Evolutionary conservation across 2,888 invertebrate species (phyloP).

Genomic region (Epirrhoe alternata): DNA sequence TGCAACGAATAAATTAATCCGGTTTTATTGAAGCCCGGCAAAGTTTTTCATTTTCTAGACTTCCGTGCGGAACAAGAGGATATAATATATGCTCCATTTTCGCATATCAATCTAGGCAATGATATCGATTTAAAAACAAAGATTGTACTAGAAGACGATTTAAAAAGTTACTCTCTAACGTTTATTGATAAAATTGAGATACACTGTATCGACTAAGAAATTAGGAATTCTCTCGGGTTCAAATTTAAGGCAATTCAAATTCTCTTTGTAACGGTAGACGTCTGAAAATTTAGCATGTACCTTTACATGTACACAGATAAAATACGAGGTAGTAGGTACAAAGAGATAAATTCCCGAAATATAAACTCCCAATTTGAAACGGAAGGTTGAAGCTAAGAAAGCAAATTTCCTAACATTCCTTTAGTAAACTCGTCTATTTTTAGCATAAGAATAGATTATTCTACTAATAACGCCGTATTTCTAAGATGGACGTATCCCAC

Average conservation of each 20-base stretch:
- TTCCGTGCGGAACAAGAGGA: slow-evolving; percentile 33
- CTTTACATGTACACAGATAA: not conserved
- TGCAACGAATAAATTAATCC: slow-evolving; percentile 56
- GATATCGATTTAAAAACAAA: not conserved
- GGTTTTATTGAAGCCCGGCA: slow-evolving; percentile 47
- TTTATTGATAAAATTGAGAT: no score
- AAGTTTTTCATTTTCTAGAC: slow-evolving; percentile 45
- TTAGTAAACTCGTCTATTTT: not conserved
- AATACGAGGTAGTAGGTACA: not conserved
- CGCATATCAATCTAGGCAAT: not conserved
- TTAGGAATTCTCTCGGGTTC: no score
- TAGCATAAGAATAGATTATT: not conserved
- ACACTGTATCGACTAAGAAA: no score
- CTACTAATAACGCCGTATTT: not conserved
- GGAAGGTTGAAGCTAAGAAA: not conserved
- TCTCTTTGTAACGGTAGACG: no score
- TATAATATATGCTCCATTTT: slow-evolving; percentile 21
- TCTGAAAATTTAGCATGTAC: no score
- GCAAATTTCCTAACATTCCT: not conserved
- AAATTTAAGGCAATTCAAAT: no score
- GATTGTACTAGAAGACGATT: no score
- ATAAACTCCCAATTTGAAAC: not conserved
- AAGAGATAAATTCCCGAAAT: not conserved
- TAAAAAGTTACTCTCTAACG: not conserved
- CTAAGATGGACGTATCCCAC: not conserved